Conservation (phyloP, 1,140 invertebrate genomes). For the Vanessa atalanta region DNA sequence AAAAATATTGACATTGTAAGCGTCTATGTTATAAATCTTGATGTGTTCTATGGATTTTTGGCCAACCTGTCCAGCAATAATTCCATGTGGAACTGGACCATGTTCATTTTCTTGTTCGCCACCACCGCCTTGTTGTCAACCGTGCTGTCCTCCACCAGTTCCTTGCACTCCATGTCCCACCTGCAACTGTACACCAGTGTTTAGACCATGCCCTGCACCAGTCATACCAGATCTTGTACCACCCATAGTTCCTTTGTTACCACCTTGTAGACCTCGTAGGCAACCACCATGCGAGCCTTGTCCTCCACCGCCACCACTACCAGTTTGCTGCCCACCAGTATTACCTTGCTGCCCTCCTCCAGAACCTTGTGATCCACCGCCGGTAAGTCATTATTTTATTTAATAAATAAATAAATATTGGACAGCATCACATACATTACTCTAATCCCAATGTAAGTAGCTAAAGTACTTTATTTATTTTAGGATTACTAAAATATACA, state of each 20-base stretch:
- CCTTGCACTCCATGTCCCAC: conserved; percentile 70
- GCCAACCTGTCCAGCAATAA: conserved; percentile 64
- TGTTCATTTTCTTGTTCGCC: conserved; percentile 59
- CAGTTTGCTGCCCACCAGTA: conserved; percentile 66
- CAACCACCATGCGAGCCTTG: conserved; percentile 53
- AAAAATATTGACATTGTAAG: neutral
- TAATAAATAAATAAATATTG: too few relatives aligned
- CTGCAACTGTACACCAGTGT: conserved; percentile 58
- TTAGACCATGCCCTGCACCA: conserved; percentile 63
- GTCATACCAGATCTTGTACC: conserved; percentile 63
- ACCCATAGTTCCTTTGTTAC: conserved; percentile 65
- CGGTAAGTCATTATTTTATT: conserved; percentile 49
- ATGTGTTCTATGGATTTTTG: conserved; percentile 63
- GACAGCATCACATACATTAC: too few relatives aligned
- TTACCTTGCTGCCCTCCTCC: conserved; percentile 71
- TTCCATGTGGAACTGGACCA: conserved; percentile 62
- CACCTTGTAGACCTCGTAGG: conserved; percentile 60
- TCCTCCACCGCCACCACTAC: conserved; percentile 55
- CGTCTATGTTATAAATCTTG: conserved; percentile 1
- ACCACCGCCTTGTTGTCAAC: conserved; percentile 59
- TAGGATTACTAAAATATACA: too few relatives aligned
- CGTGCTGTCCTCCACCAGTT: conserved; percentile 63
- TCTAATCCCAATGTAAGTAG: too few relatives aligned
- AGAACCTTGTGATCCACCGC: conserved; percentile 67
- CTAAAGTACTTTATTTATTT: too few relatives aligned